Evolutionary conservation across 2,888 invertebrate species (phyloP).

Genomic region (Sabellastarte sp.): DNA sequence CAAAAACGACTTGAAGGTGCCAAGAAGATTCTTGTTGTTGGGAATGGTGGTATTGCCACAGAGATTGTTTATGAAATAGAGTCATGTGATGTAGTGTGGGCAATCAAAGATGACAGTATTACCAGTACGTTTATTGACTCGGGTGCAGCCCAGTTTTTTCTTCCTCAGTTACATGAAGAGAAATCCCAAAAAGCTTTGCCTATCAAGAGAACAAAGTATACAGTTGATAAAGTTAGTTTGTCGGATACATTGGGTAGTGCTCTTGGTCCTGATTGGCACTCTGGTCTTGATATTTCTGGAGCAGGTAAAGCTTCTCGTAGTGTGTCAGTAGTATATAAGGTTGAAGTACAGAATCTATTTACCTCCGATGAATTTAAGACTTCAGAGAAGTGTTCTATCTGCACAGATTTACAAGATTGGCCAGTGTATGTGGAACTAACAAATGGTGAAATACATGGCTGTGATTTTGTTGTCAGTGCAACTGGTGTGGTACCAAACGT

Average conservation of each 20-base stretch:
- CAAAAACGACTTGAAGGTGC: conserved; percentile 68
- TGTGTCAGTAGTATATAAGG: conserved; percentile 58
- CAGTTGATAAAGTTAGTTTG: conserved; percentile 11
- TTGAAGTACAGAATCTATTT: conserved; percentile 54
- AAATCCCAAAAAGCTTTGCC: conserved; percentile 32
- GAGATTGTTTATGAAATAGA: conserved; percentile 87
- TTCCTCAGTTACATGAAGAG: conserved; percentile 55
- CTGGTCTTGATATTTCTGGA: conserved; percentile 65
- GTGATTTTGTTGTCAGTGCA: conserved; percentile 92
- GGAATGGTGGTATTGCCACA: conserved; percentile 98
- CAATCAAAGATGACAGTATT: conserved; percentile 88
- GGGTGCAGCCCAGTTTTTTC: conserved; percentile 92
- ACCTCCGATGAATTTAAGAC: conserved; percentile 37
- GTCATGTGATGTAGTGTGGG: conserved; percentile 86
- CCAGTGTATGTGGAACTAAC: conserved; percentile 66
- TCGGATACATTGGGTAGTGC: conserved; percentile 71
- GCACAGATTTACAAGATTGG: conserved; percentile 15
- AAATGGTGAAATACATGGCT: conserved; percentile 71
- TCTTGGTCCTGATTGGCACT: conserved; percentile 95
- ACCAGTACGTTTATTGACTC: conserved; percentile 93
- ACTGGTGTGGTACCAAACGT: conserved; percentile 77
- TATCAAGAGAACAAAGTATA: conserved; percentile 51
- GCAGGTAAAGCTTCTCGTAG: conserved; percentile 28
- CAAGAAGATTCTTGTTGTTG: conserved; percentile 78
- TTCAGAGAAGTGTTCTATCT: conserved; percentile 3